phyloP scores from a whole-genome alignment of 2,888 invertebrate genomes.

The Deroplatys truncata region DNA sequence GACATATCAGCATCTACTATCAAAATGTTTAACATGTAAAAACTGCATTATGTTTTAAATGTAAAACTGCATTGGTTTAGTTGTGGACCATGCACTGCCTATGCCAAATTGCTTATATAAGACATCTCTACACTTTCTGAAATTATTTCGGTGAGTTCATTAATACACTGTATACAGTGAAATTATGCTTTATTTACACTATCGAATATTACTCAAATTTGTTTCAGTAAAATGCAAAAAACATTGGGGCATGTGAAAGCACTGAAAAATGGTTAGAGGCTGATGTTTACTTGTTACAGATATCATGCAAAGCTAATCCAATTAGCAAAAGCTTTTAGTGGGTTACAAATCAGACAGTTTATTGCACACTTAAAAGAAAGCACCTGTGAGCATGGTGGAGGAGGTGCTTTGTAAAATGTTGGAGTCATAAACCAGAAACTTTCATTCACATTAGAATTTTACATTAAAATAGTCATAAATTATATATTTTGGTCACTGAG shows the following conservation, averaged over 20 bases:
- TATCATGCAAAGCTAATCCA: neutral
- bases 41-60: neutral
- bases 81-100: neutral
- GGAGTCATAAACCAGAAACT: neutral
- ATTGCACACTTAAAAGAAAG: neutral
- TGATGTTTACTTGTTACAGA: neutral
- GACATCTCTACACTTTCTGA: no score
- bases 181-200: no score
- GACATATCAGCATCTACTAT: neutral
- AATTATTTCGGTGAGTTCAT: no score
- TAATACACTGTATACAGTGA: no score
- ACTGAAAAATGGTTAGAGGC: no score
- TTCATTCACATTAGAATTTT: neutral
- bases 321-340: neutral
- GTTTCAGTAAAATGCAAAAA: no score
- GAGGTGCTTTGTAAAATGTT: neutral
- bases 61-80: no score
- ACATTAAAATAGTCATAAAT: neutral
- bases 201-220: no score
- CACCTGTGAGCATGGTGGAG: neutral
- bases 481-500: neutral
- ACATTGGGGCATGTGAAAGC: no score
- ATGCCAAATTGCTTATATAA: no score
- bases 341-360: neutral
- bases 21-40: neutral